Conservation (phyloP, 2,113 vertebrate species). For the Platysteira castanea region DNA sequence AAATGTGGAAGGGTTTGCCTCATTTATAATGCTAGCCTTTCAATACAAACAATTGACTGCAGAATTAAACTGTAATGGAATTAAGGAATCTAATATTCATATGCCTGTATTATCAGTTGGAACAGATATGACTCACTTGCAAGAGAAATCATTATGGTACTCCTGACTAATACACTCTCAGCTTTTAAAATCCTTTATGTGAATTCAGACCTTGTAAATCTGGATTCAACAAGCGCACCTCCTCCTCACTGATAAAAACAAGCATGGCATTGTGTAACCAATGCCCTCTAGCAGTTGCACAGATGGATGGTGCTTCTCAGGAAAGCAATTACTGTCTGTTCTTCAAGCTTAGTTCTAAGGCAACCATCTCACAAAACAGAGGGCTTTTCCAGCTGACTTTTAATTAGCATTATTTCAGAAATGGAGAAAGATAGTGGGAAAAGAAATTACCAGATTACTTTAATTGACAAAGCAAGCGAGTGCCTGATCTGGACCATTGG, state of each 20-base stretch:
- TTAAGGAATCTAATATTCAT: constrained; percentile 6
- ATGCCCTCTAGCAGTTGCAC: neutral
- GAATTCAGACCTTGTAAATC: constrained; percentile 3
- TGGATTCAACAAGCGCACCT: neutral
- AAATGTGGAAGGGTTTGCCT: neutral
- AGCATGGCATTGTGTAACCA: neutral
- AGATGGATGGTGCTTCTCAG: neutral
- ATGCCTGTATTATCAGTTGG: neutral
- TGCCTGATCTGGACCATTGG: neutral
- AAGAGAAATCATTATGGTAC: neutral
- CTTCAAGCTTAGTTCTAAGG: constrained; percentile 2
- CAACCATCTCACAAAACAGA: neutral
- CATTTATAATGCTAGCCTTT: neutral
- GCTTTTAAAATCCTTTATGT: constrained; percentile 3
- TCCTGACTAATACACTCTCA: constrained; percentile 24
- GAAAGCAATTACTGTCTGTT: neutral
- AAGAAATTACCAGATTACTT: neutral
- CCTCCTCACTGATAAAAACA: neutral
- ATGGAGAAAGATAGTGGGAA: neutral
- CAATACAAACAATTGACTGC: neutral
- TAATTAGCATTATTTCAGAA: neutral
- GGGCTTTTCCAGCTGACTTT: neutral
- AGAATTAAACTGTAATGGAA: neutral
- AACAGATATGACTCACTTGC: constrained; percentile 17
- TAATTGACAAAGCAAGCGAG: accelerated